Percentiles rank a stretch among this genome's conserved stretches.
These are phyloP conservation scores for Pseudomyrmex dendroicus DNA, from an alignment of 1,140 invertebrate genomes.

Conservation along the genomic window DNA sequence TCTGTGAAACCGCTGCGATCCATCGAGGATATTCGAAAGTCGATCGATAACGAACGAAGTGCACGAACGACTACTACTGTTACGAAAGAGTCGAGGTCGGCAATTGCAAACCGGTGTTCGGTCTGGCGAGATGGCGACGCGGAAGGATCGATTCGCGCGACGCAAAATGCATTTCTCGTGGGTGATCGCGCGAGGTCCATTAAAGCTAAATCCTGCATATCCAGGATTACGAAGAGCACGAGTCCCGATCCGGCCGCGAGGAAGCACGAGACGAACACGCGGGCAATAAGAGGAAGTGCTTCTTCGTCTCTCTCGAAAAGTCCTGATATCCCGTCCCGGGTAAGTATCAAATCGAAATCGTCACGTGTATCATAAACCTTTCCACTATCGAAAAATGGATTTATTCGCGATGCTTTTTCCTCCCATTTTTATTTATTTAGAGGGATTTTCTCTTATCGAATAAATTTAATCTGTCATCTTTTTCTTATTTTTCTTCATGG, in stretches of 20 bases:
- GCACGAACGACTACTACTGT: background rate
- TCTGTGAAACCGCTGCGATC: constrained; percentile 67
- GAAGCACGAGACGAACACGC: constrained; percentile 56
- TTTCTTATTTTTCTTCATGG: background rate
- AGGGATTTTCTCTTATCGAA: too few species aligned
- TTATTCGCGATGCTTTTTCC: background rate
- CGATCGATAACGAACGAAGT: constrained; percentile 55
- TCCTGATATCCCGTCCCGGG: constrained; percentile 66
- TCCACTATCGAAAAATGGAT: background rate
- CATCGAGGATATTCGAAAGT: constrained; percentile 74
- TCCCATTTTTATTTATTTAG: background rate
- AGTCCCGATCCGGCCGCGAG: constrained; percentile 67
- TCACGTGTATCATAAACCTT: too few species aligned
- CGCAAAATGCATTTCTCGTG: constrained; percentile 1
- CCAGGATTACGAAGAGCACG: constrained; percentile 73
- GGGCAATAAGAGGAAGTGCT: constrained; percentile 62
- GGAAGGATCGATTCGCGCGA: background rate
- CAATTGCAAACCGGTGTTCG: constrained; percentile 62
- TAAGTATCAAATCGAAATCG: constrained; percentile 56
- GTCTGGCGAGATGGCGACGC: constrained; percentile 17
- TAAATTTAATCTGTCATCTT: too few species aligned
- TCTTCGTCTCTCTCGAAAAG: constrained; percentile 71
- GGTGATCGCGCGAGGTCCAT: constrained; percentile 28
- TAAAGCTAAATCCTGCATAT: constrained; percentile 67
- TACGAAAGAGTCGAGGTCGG: constrained; percentile 34